Evolutionary conservation across 2,113 vertebrate species (phyloP).

Genomic region (Esox niger): DNA sequence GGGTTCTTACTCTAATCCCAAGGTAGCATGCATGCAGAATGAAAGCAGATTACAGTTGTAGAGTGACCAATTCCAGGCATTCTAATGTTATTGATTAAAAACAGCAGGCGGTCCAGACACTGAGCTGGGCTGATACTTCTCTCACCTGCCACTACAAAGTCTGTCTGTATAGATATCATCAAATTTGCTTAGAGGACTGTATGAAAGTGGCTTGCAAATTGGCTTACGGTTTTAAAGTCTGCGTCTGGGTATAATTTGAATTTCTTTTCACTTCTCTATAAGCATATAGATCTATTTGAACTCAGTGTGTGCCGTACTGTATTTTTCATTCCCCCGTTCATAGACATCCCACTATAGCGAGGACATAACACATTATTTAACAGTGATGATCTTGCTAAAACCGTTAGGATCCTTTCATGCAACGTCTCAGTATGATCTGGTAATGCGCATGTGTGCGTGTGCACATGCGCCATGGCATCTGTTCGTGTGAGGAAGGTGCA

Average conservation of each 20-base stretch:
- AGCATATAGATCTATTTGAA: conserved; percentile 20
- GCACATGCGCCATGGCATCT: background rate
- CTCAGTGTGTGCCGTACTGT: no score
- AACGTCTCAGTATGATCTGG: conserved; percentile 24
- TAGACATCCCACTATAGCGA: no score
- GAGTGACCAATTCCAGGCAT: conserved; percentile 53
- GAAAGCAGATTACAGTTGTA: conserved; percentile 54
- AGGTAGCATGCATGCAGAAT: conserved; percentile 29
- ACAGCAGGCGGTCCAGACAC: conserved; percentile 70
- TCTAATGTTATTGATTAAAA: conserved; percentile 77
- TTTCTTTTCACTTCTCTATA: background rate
- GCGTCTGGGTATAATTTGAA: no score
- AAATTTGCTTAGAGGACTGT: background rate
- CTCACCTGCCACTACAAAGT: conserved; percentile 65
- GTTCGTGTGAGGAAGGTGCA: background rate
- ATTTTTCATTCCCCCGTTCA: no score
- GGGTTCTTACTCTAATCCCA: conserved; percentile 57
- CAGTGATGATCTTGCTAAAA: no score
- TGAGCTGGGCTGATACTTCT: conserved; percentile 71
- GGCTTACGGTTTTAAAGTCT: background rate
- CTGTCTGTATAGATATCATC: conserved; percentile 14
- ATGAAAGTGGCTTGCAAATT: background rate
- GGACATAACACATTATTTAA: no score
- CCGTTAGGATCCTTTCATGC: no score
- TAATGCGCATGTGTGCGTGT: background rate